Base-by-base conservation (phyloP, 2,797 vertebrate genomes). In the Morelia viridis region DNA sequence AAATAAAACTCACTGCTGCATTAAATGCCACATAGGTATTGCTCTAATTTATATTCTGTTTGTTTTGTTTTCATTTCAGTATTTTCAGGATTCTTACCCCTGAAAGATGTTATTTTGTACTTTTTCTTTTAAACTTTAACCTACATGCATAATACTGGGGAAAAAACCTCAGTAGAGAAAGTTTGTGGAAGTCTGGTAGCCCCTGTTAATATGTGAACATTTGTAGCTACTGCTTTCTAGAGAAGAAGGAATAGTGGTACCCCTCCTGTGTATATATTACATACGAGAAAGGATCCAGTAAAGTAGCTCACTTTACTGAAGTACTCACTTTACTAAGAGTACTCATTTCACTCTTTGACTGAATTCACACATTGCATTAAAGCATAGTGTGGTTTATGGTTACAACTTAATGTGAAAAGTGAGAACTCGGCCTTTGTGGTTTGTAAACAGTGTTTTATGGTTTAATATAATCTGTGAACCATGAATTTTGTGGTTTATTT, bases 21-120 rank as follows among this genome's bases (percentile, higher is more conserved):
- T 95, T 94, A 94, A 92, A 60, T 97, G 96, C 90, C 96, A 96
- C 93, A 95, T 95, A 96, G 96, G 96, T 97, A 95, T 0, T 64
- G 17, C 46, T 92, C 46, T 89, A 89, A 94, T 90, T 90, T 89
- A 35, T 84, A 80, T 80, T 17, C 3, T 56, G 26, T 26, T 85
- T 57, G 5, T 88, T 61, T 0, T 6, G 88, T 17, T 41, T 92
- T 11, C 0, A 26, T 6, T 92, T 91, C 86, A 5, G 19, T 28
- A 28, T 80, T 80, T 87, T 60, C 19, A 46, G 24, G 10, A 41
- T 17, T 12, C 28, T 6, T 71, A 35, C 11, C 22, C 31, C 24
- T 35, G 1, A 65, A 35, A 83, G 2, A 62, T 26, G 9, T n/a
- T 53, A 19, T 50, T 0, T 50, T 46, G 17, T 15, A 46, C 24